Base-by-base conservation (phyloP, 1,140 invertebrate species). In the Zaprionus camerounensis region DNA sequence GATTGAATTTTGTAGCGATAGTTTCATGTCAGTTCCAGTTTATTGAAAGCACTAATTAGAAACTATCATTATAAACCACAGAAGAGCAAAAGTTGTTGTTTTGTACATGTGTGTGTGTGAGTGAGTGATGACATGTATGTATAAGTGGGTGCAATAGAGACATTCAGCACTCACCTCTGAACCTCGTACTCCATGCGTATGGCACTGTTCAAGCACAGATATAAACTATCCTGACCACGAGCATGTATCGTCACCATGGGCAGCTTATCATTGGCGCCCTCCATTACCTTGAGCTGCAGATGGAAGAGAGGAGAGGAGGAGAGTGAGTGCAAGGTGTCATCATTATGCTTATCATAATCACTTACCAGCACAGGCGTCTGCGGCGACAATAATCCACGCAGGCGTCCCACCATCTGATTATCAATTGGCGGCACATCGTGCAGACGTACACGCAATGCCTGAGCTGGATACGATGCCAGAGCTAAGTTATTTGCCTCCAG, bases 401-500 rank as follows among this genome's bases (percentile, higher is more conserved):
- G 78, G 1, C 85, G 79, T 7, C 58, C 71, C 15, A 92, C 71
- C 76, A 91, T 85, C 15, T 81, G 78, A 15, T 74, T 70, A 15
- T 67, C 80, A 1, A 92, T 80, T 3, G 81, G 65, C 9, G 91
- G 91, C 24, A 93, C 84, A 69, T 92, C 91, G 57, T 92, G 78
- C 1, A 93, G 67, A 3, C 80, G 66, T 3, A 91, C 91, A 2
- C 81, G 70, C 22, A 93, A 51, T 0, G 85, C 91, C 49, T 93
- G 92, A 6, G 78, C 68, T 1, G 92, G 92, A 31, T 78, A 93
- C 12, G 81, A 71, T 36, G 77, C 88, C 0, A 93, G 78, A 2
- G 92, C 91, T 22, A 76, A 75, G 61, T 92, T 93, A 51, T 91
- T 78, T 7, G 88, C 80, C 56, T 93, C 92, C 34, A 93, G 72